A percentile compares a stretch with the other conserved stretches of the same genome.
Evolutionary conservation across 2,113 vertebrate species (phyloP).

Genomic region (Otolemur garnettii): DNA sequence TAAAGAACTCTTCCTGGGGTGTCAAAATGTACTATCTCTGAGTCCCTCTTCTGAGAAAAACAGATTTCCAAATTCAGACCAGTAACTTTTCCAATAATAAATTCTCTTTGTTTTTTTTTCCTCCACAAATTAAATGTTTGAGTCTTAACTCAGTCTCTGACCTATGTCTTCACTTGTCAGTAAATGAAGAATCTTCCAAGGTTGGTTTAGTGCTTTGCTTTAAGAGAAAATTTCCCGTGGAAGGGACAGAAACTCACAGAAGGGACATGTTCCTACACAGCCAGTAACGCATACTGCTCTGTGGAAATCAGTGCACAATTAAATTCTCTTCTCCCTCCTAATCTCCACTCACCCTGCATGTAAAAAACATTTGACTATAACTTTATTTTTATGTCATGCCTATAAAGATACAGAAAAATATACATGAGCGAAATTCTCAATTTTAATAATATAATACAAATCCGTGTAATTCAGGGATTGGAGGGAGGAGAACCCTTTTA

Average conservation of each 20-base stretch:
- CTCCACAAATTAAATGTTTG: constrained; percentile 46
- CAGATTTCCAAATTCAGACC: constrained; percentile 7
- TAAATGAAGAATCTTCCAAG: background rate
- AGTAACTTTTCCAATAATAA: constrained; percentile 48
- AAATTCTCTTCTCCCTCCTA: background rate
- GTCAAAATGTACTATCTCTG: background rate
- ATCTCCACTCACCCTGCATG: background rate
- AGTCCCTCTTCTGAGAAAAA: background rate
- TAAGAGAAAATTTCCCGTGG: background rate
- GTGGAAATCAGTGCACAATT: background rate
- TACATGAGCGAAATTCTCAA: background rate
- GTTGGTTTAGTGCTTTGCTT: constrained; percentile 38
- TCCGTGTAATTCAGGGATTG: background rate
- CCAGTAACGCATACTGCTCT: background rate
- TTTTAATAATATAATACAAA: constrained; percentile 6
- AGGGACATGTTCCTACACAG: background rate
- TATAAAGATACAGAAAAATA: constrained; percentile 19
- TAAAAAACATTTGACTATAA: background rate
- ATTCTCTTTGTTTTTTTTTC: background rate
- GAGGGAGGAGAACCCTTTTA: background rate
- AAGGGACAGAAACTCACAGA: background rate
- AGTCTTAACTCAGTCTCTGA: background rate
- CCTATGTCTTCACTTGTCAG: constrained; percentile 5
- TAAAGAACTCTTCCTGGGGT: constrained; percentile 36
- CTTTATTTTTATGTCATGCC: background rate